A percentile compares a stretch with the other conserved stretches of the same genome.
Conservation (phyloP, 2,888 invertebrate species). For the Sicus ferrugineus region DNA sequence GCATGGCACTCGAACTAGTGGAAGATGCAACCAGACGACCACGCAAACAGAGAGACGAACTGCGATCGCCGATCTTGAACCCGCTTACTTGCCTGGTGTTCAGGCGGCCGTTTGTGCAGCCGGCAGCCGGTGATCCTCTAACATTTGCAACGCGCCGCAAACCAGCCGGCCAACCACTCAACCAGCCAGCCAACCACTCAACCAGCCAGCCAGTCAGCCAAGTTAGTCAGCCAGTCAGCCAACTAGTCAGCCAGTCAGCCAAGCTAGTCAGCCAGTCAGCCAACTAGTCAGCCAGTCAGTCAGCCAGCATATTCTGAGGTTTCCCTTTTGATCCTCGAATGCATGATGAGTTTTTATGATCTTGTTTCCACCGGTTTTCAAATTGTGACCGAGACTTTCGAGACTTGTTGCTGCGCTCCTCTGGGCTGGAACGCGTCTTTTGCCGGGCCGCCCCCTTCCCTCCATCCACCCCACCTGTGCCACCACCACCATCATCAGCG, state of each 20-base stretch:
- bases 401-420: background rate
- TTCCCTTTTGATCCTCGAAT: slow-evolving; percentile 25
- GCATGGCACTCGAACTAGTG: background rate
- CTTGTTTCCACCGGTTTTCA: slow-evolving; percentile 6
- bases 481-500: background rate
- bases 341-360: background rate
- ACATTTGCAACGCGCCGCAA: slow-evolving; percentile 8
- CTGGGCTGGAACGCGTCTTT: slow-evolving; percentile 28
- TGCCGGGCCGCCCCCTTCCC: background rate
- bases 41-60: background rate
- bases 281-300: no score
- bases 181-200: no score
- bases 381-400: background rate
- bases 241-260: no score
- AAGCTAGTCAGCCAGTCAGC: no score
- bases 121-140: slow-evolving; percentile 22
- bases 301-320: slow-evolving; percentile 11
- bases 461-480: background rate
- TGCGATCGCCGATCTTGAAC: background rate
- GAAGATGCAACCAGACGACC: background rate
- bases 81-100: background rate
- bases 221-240: no score
- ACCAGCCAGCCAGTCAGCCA: no score
- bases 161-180: no score
- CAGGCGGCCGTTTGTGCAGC: background rate